Percentiles rank a stretch among this genome's conserved stretches.
Conservation (phyloP, 2,797 vertebrate genomes). For the Cygnus olor region DNA sequence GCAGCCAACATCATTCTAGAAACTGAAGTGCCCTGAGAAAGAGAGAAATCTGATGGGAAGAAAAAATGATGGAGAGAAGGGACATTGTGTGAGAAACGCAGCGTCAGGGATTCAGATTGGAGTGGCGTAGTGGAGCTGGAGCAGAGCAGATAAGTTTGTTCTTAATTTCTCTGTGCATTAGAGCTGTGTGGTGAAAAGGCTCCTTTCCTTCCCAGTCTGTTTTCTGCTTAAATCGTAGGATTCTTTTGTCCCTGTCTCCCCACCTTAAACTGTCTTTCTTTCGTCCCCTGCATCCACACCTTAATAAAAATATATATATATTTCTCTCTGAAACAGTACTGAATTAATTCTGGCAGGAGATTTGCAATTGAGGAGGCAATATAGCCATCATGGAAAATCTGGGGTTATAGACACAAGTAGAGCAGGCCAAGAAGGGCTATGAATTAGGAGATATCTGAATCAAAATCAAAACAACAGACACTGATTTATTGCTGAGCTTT, state of each 20-base stretch:
- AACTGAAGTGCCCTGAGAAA: neutral
- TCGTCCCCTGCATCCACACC: neutral
- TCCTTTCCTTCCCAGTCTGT: neutral
- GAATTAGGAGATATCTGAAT: neutral
- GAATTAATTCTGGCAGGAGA: slow-evolving; percentile 16
- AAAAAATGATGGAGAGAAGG: neutral
- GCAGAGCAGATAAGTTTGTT: slow-evolving; percentile 41
- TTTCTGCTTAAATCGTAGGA: slow-evolving; percentile 19
- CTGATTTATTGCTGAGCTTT: neutral
- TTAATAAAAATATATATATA: no score
- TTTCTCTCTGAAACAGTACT: neutral
- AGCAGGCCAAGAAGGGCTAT: neutral
- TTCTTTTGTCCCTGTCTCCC: neutral
- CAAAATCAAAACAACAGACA: neutral
- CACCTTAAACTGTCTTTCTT: neutral
- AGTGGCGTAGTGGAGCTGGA: slow-evolving; percentile 34
- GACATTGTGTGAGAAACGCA: slow-evolving; percentile 34
- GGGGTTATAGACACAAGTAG: neutral
- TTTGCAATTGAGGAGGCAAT: neutral
- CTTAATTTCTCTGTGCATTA: slow-evolving; percentile 25
- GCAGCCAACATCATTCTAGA: neutral
- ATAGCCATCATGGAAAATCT: neutral
- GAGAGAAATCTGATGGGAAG: slow-evolving; percentile 18
- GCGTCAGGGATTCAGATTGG: slow-evolving; percentile 28
- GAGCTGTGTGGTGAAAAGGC: neutral